Base-by-base conservation (phyloP, 2,888 invertebrate species). In the Coelinius sp. region DNA sequence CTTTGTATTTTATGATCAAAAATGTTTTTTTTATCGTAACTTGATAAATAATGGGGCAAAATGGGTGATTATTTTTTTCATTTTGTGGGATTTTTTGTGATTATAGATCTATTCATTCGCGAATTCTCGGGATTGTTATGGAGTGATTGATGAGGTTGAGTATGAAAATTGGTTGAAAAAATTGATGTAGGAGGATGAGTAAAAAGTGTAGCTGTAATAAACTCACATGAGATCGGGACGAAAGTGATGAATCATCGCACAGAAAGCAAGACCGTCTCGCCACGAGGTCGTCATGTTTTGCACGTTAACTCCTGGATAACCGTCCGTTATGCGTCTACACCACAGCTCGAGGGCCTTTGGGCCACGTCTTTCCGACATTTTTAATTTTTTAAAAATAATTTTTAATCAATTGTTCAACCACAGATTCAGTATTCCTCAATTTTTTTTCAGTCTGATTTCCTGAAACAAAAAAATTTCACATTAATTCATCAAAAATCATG, bases 221-320 rank as follows among this genome's bases (percentile, higher is more conserved):
- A 85, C 96, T 96, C 90, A 97, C 97, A 98, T 97, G 83, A 98
- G 91, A 88, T 98, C 97, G 64, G 98, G 97, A 84, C 97, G 92
- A 89, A 97, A 97, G 88, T 96, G 95, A 89, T 98, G 97, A 84
- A 98, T 97, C 88, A 98, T 92, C 76, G 97, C 97, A 90, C 97
- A 98, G 89, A 98, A 98, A 72, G 96, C 97, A 78, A 97, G 92
- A 71, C 98, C 98, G 90, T 97, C 94, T 84, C 96, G 92, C 97
- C 97, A 98, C 8, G 97, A 96, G 76, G 96, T 95, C 77, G 97
- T 97, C 97, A 98, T 97, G 89, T 98, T 97, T 79, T 94, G 94
- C 80, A 98, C 93, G 86, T 93, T 93, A 77, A 98, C 97, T 83
- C 96, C 94, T 35, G 94, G 92, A 88, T 97, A 97, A 80, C 97